A percentile compares a stretch with the other conserved stretches of the same genome.
These are phyloP conservation scores for Platyrinchus mystaceus DNA, from an alignment of 2,797 vertebrate species.

Conservation along the genomic window DNA sequence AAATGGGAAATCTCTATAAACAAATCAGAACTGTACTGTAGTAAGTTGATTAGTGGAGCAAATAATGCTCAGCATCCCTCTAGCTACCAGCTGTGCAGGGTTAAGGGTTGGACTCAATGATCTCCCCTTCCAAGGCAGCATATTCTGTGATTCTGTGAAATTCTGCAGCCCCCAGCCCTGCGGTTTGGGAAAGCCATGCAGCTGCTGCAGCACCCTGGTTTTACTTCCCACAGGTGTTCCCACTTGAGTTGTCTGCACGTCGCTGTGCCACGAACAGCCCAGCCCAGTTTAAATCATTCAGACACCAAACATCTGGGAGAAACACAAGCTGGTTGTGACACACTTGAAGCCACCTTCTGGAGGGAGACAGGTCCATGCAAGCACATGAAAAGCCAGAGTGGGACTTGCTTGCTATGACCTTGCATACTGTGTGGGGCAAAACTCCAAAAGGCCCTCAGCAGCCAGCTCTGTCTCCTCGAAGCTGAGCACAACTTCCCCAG, in stretches of 20 bases:
- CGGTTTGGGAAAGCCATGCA: background rate
- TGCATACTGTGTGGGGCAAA: background rate
- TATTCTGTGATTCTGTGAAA: background rate
- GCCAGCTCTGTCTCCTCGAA: background rate
- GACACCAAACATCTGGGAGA: background rate
- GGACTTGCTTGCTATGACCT: background rate
- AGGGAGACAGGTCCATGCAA: background rate
- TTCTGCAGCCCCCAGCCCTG: background rate
- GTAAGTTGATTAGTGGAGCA: background rate
- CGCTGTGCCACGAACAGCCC: background rate
- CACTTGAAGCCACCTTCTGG: background rate
- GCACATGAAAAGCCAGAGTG: background rate
- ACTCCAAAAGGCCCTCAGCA: fast-evolving
- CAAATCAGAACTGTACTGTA: background rate
- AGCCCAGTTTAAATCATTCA: background rate
- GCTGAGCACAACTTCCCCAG: fast-evolving
- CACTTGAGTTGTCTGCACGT: background rate
- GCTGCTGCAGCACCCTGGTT: background rate
- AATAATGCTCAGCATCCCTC: background rate
- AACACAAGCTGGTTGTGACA: background rate
- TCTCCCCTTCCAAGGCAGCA: background rate
- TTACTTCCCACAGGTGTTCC: background rate
- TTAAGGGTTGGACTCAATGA: background rate
- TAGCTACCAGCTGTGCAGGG: background rate
- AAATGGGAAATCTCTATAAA: background rate